A percentile compares a stretch with the other conserved stretches of the same genome.
These are phyloP conservation scores for Probaryconus sp. DNA, from an alignment of 1,140 invertebrate species.

Conservation along the genomic window DNA sequence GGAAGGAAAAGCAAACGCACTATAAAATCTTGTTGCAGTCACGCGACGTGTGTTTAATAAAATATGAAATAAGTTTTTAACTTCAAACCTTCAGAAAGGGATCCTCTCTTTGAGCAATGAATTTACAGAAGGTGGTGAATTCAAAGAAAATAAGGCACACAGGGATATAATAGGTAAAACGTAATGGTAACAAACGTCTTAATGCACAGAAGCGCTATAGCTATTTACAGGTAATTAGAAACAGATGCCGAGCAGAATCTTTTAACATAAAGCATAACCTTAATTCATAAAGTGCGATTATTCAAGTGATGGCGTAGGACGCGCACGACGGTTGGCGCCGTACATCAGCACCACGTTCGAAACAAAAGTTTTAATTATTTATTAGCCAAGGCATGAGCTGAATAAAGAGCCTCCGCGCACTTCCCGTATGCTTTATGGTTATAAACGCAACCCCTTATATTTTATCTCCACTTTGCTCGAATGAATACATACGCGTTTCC, in stretches of 20 bases:
- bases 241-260: slow-evolving; percentile 78
- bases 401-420: slow-evolving; percentile 65
- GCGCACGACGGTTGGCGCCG: slow-evolving; percentile 68
- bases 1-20: too few relatives aligned
- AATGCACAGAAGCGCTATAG: slow-evolving; percentile 72
- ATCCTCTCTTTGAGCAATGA: slow-evolving; percentile 54
- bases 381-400: slow-evolving; percentile 74
- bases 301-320: slow-evolving; percentile 70
- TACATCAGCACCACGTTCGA: slow-evolving; percentile 76
- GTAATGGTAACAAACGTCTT: slow-evolving; percentile 76
- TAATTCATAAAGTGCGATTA: slow-evolving; percentile 79
- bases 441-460: slow-evolving; percentile 54
- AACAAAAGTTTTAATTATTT: slow-evolving; percentile 80
- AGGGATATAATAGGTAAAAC: slow-evolving; percentile 62
- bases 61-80: slow-evolving; percentile 42
- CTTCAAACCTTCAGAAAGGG: slow-evolving; percentile 25
- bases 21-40: slow-evolving; percentile 26
- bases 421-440: slow-evolving; percentile 61
- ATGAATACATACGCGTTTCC: slow-evolving; percentile 22
- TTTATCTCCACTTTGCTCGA: slow-evolving; percentile 13
- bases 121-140: slow-evolving; percentile 50
- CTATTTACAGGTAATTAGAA: slow-evolving; percentile 79
- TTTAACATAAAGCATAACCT: slow-evolving; percentile 79
- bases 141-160: slow-evolving; percentile 56
- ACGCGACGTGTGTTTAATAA: slow-evolving; percentile 32